Evolutionary conservation across 2,888 invertebrate species (phyloP).

Genomic region (Oxycera nigricornis): DNA sequence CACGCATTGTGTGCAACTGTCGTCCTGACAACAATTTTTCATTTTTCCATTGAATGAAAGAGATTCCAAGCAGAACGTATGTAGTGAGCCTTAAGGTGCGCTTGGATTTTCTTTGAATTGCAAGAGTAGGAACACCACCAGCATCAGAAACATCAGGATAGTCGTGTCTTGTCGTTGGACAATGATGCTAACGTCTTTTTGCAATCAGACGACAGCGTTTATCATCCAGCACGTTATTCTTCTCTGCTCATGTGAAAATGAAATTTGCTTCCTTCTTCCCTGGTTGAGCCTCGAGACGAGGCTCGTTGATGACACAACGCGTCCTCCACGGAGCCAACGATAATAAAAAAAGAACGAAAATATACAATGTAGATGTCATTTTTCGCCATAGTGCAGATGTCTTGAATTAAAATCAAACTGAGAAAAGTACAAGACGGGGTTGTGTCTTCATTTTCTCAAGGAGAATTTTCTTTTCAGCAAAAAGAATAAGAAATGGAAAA

Average conservation of each 20-base stretch:
- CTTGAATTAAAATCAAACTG: slow-evolving; percentile 19
- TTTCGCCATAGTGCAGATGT: slow-evolving; percentile 9
- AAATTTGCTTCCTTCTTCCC: not conserved
- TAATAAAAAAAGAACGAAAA: not conserved
- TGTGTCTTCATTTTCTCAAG: not conserved
- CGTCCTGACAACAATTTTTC: not conserved
- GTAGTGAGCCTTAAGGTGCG: not conserved
- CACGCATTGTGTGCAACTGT: not conserved
- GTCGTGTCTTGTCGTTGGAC: not conserved
- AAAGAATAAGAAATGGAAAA: too few species aligned
- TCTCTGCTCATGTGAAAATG: slow-evolving; percentile 24
- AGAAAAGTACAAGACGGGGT: not conserved
- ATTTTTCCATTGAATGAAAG: not conserved
- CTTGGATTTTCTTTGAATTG: not conserved
- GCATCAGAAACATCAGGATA: not conserved
- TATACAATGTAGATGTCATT: slow-evolving; percentile 18
- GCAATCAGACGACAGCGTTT: slow-evolving; percentile 30
- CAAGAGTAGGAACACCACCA: not conserved
- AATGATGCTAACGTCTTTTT: slow-evolving; percentile 22
- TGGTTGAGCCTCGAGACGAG: not conserved
- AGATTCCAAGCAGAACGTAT: not conserved
- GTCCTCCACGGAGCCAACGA: not conserved
- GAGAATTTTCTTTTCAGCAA: too few species aligned
- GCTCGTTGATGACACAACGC: not conserved
- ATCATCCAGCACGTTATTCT: slow-evolving; percentile 33